A percentile compares a stretch with the other conserved stretches of the same genome.
Conservation (phyloP, 2,888 invertebrate species). For the Ecliptopera silaceata region DNA sequence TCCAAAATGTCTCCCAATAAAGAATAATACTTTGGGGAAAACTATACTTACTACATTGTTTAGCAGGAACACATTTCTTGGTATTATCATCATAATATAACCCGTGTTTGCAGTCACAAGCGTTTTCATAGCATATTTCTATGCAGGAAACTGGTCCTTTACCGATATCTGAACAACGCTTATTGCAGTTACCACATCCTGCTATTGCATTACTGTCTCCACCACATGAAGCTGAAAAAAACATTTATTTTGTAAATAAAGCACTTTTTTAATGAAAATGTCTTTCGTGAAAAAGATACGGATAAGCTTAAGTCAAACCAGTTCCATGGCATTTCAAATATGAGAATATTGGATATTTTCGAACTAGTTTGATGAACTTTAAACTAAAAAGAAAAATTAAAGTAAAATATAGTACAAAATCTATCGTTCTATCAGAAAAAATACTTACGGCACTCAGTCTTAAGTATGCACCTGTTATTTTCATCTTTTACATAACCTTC, state of each 20-base stretch:
- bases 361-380: no score
- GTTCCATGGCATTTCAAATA: no score
- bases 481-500: constrained; percentile 39
- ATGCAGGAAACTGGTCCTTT: constrained; percentile 5
- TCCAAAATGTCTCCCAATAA: not conserved
- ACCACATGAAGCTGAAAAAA: constrained; percentile 36
- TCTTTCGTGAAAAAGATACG: no score
- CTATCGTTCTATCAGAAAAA: not conserved
- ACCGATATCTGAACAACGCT: constrained; percentile 34
- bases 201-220: constrained; percentile 41
- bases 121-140: constrained; percentile 23
- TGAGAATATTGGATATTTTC: no score
- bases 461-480: constrained; percentile 40
- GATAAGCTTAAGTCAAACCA: no score
- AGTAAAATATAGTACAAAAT: no score
- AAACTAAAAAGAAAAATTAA: no score
- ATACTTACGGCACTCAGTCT: constrained; percentile 25
- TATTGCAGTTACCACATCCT: constrained; percentile 39
- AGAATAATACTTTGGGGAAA: not conserved
- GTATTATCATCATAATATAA: constrained; percentile 25
- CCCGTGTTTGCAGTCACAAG: constrained; percentile 34
- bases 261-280: no score
- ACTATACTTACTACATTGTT: constrained; percentile 41
- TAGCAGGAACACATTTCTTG: constrained; percentile 27
- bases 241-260: no score